These are phyloP conservation scores for Tortricodes alternella DNA, from an alignment of 2,888 invertebrate genomes.

Conservation along the genomic window DNA sequence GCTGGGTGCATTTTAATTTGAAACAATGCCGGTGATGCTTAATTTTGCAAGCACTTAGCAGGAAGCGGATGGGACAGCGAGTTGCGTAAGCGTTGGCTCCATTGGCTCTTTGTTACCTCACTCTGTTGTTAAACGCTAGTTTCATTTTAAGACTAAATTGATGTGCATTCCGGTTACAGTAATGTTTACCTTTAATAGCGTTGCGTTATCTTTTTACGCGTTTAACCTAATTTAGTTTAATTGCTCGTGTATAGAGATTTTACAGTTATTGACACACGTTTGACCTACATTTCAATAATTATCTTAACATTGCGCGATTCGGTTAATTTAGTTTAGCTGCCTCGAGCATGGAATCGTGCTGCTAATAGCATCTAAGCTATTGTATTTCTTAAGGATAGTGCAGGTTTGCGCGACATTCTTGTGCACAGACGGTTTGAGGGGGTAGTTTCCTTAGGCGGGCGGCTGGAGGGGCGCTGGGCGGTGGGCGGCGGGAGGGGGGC, in stretches of 20 bases:
- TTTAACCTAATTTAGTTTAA: slow-evolving; percentile 23
- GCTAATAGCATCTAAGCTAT: background rate
- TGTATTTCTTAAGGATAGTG: slow-evolving; percentile 39
- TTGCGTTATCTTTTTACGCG: slow-evolving; percentile 31
- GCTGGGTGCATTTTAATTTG: slow-evolving; percentile 19
- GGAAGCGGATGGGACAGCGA: slow-evolving; percentile 26
- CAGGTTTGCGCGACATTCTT: slow-evolving; percentile 47
- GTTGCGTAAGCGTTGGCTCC: slow-evolving; percentile 10
- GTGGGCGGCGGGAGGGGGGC: slow-evolving; percentile 51
- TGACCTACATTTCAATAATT: slow-evolving; percentile 15
- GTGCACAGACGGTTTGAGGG: slow-evolving; percentile 41
- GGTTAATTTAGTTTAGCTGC: slow-evolving; percentile 29
- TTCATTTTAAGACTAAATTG: slow-evolving; percentile 7
- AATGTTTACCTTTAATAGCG: slow-evolving; percentile 36
- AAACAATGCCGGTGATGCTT: slow-evolving; percentile 12
- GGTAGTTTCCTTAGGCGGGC: slow-evolving; percentile 71
- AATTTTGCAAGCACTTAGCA: slow-evolving; percentile 22
- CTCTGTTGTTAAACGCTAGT: slow-evolving; percentile 1
- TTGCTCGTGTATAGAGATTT: slow-evolving; percentile 9
- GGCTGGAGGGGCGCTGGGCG: slow-evolving; percentile 72
- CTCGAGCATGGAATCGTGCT: background rate
- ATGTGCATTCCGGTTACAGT: slow-evolving; percentile 38
- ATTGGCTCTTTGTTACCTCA: slow-evolving; percentile 15
- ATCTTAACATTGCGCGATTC: slow-evolving; percentile 49
- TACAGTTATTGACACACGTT: slow-evolving; percentile 22